Evolutionary conservation across 2,113 vertebrate species (phyloP), one percentile per base, ranked within the genome.

Genomic region (Anser cygnoides): DNA sequence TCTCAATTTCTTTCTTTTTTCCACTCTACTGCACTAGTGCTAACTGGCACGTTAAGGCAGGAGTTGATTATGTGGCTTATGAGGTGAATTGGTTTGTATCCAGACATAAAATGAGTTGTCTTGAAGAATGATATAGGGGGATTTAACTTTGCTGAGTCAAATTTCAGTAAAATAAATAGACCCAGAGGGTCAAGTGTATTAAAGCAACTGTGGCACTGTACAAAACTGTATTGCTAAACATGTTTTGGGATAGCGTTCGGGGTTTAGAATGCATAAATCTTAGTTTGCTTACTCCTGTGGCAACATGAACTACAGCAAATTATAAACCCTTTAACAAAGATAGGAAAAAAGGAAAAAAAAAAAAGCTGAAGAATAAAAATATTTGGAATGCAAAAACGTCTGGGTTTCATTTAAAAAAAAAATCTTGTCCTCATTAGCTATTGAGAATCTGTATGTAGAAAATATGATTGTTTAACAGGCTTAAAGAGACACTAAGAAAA

Each of bases 141-240:
- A 89, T 94, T 97, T 89, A 72, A 78, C 77, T 91, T 91, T 71
- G 79, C 79, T 80, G 86, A 91, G 65, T 93, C 86, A 89, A 93
- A 93, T 81, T 90, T 92, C 61, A 84, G 61, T 33, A 81, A 78
- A 91, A 89, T 75, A 93, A 91, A 89, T 46, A 72, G 91, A 90
- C 7, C 26, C 62, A 76, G 50, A 83, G 61, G 25, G 57, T 87
- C 52, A 74, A 84, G 63, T 49, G 7, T 84, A 57, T 71, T 87
- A 74, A 75, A 94, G 65, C 9, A 59, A 73, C 18, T 68, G 65
- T 84, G 46, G 67, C 76, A 43, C n/a, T 81, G 11, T 73, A 74
- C 33, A 89, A 92, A 93, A 91, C 43, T 21, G 3, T 50, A 82
- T 75, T 87, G 49, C 74, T 93, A 57, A 92, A 81, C 46, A 71